Conservation (phyloP, 2,888 invertebrate genomes). For the Stictocephala bisonia region DNA sequence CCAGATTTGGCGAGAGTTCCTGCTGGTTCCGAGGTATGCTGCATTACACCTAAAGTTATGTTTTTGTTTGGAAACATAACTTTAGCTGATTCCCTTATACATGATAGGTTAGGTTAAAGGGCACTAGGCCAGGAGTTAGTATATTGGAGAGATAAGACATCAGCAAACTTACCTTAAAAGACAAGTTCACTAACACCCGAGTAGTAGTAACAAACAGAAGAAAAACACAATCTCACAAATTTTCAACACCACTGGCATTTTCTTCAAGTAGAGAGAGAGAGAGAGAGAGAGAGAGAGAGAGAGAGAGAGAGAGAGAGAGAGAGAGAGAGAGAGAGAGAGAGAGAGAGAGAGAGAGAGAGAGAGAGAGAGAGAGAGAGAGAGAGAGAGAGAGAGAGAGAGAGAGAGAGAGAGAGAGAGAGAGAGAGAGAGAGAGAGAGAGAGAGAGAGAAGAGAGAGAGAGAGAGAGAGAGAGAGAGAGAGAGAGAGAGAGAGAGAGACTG, state of each 20-base stretch:
- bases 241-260: background rate
- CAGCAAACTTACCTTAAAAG: too few relatives aligned
- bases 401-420: slow-evolving; percentile 13
- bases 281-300: background rate
- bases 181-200: too few relatives aligned
- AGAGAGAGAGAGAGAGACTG: too few relatives aligned
- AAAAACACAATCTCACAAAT: too few relatives aligned
- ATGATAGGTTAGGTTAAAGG: too few relatives aligned
- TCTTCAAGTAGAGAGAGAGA: too few relatives aligned
- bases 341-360: slow-evolving; percentile 13
- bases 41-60: too few relatives aligned
- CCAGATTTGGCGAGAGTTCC: slow-evolving; percentile 69
- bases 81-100: too few relatives aligned
- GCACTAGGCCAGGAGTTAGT: too few relatives aligned
- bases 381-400: slow-evolving; percentile 13
- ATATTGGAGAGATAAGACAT: too few relatives aligned
- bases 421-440: slow-evolving; percentile 13
- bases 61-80: too few relatives aligned
- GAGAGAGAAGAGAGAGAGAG: slow-evolving; percentile 13
- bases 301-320: slow-evolving; percentile 13
- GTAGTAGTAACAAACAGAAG: too few relatives aligned
- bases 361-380: slow-evolving; percentile 13
- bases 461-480: slow-evolving; percentile 13
- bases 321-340: slow-evolving; percentile 13
- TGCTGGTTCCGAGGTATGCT: slow-evolving; percentile 76